Evolutionary conservation across 2,888 invertebrate genomes (phyloP).

Genomic region (Harpalus rufipes): DNA sequence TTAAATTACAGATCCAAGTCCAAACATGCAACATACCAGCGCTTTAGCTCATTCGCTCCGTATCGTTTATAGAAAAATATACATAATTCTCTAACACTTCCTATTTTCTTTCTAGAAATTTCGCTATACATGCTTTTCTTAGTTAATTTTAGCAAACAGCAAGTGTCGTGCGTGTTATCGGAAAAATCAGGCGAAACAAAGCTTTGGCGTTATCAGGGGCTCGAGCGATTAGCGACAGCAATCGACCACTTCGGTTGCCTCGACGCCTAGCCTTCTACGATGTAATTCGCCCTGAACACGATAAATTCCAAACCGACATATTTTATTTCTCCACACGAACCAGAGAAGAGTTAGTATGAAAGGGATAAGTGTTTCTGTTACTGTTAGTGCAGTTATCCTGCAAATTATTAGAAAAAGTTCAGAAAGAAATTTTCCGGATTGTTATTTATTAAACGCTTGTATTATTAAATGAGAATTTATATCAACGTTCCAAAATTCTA

Average conservation of each 20-base stretch:
- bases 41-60: too few species aligned
- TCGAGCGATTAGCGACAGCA: slow-evolving; percentile 42
- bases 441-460: background rate
- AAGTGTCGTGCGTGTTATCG: slow-evolving; percentile 57
- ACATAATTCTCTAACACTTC: too few species aligned
- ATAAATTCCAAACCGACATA: background rate
- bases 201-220: slow-evolving; percentile 16
- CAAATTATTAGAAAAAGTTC: background rate
- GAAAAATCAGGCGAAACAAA: slow-evolving; percentile 58
- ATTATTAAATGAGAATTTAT: too few species aligned
- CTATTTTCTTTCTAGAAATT: background rate
- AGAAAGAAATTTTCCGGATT: background rate
- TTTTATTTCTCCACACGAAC: background rate
- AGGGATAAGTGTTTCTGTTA: background rate
- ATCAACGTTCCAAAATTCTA: too few species aligned
- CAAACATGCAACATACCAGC: too few species aligned
- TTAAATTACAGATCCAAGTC: too few species aligned
- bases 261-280: background rate
- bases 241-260: slow-evolving; percentile 7
- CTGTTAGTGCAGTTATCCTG: background rate
- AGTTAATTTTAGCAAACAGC: slow-evolving; percentile 58
- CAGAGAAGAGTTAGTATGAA: background rate
- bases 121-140: slow-evolving; percentile 5
- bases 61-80: too few species aligned
- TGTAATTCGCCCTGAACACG: background rate